These are phyloP conservation scores for Macroglossus sobrinus DNA, from an alignment of 2,113 vertebrate species.

Conservation along the genomic window DNA sequence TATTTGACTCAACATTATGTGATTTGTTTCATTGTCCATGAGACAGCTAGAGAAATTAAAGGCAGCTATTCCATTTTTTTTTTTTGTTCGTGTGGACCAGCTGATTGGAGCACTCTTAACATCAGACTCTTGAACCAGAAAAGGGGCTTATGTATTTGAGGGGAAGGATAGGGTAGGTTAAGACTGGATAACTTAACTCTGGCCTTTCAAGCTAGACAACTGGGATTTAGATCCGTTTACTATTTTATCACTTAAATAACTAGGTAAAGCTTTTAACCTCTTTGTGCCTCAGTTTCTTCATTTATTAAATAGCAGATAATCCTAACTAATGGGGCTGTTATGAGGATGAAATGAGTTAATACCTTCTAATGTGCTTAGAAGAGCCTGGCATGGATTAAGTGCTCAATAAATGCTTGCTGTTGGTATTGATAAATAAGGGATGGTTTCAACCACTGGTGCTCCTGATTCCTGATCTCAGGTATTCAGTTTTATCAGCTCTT, in stretches of 20 bases:
- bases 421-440: not conserved
- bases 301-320: not conserved
- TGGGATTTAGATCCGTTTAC: not conserved
- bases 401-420: not conserved
- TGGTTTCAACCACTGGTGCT: not conserved
- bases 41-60: not conserved
- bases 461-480: not conserved
- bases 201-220: not conserved
- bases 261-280: not conserved
- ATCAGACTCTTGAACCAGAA: not conserved
- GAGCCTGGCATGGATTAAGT: not conserved
- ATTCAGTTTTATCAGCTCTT: not conserved
- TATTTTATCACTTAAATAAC: not conserved
- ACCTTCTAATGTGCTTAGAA: not conserved
- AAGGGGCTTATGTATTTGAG: not conserved
- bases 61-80: not conserved
- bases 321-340: not conserved
- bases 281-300: not conserved
- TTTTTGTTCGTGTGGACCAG: not conserved
- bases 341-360: not conserved
- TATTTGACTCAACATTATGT: too few relatives aligned
- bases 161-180: not conserved
- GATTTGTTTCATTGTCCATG: not conserved
- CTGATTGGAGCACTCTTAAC: not conserved
- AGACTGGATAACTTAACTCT: not conserved